These are phyloP conservation scores for Drosophila pruinosa DNA, from an alignment of 1,140 invertebrate genomes.

Conservation along the genomic window DNA sequence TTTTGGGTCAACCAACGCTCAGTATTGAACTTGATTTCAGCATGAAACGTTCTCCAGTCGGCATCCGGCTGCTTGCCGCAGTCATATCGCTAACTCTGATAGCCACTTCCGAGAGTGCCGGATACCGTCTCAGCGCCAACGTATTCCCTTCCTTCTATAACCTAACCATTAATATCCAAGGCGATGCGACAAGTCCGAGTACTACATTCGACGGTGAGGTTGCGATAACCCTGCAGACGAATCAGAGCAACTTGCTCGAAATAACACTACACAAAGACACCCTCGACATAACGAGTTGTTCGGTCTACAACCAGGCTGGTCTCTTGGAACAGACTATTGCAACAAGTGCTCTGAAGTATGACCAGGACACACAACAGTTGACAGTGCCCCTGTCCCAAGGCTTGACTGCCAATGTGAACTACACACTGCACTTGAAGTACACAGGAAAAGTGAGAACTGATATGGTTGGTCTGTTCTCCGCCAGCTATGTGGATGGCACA, in stretches of 20 bases:
- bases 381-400: slow-evolving; percentile 35
- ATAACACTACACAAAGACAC: slow-evolving; percentile 87
- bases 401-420: slow-evolving; percentile 9
- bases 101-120: neutral
- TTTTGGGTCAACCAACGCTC: neutral
- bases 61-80: slow-evolving; percentile 12
- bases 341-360: slow-evolving; percentile 22
- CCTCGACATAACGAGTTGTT: slow-evolving; percentile 31
- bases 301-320: slow-evolving; percentile 32
- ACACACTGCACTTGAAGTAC: slow-evolving; percentile 76
- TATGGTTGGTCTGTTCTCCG: slow-evolving; percentile 85
- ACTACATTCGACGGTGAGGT: slow-evolving; percentile 85
- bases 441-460: slow-evolving; percentile 82
- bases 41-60: slow-evolving; percentile 36
- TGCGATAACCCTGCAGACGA: slow-evolving; percentile 83
- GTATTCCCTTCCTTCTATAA: slow-evolving; percentile 86
- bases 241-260: slow-evolving; percentile 48
- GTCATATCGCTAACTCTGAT: slow-evolving; percentile 20
- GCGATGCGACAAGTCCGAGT: slow-evolving; percentile 83
- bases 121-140: slow-evolving; percentile 52
- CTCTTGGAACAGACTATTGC: slow-evolving; percentile 25
- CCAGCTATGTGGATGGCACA: slow-evolving; percentile 83
- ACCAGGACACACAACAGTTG: slow-evolving; percentile 54
- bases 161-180: slow-evolving; percentile 85
- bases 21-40: slow-evolving; percentile 36